Base-by-base conservation (phyloP, 2,888 invertebrate genomes). In the Chalcosyrphus nemorum region DNA sequence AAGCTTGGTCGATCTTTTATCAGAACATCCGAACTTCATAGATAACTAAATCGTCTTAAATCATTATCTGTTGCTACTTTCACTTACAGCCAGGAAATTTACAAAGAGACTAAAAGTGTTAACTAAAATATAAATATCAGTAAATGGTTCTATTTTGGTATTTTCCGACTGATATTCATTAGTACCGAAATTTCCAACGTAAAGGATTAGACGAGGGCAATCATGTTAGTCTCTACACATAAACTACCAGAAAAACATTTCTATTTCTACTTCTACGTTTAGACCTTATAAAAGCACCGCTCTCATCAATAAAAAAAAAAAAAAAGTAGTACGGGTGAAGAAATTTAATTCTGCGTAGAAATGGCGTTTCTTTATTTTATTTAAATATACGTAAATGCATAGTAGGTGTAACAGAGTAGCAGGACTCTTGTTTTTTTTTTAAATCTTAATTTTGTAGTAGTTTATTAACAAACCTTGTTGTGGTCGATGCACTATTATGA, bases 381-480 rank as follows among this genome's bases (percentile, higher is more conserved):
- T 17, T 66, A 41, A 24, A 56, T 43, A 29, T 29, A 43, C 29
- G 41, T 56, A 29, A 9, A 11, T 32, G 11, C 6, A 32, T 54
- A 65, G 57, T 32, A 29, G 43, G 32, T n/a, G n/a, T 63, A 21
- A 32, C n/a, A 50, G 52, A 66, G 50, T 38, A 17, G 29, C 21
- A 70, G 27, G 29, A 68, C 54, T 68, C 70, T 66, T 21, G 27
- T 29, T 6, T 27, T 45, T 43, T 11, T 7, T 72, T 76, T 66
- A n/a, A n/a, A n/a, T n/a, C n/a, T n/a, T n/a, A n/a, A 32, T 43
- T 63, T 43, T 54, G 74, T 54, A 71, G 80, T 81, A 76, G 32
- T 77, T 77, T 54, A 41, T 38, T 72, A 89, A 91, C 91, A 91
- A 91, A 91, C 91, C 91, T 91, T 91, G 89, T 89, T 87, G 91